Evolutionary conservation across 2,888 invertebrate species (phyloP), one percentile per base, ranked within the genome.

Genomic region (Aporophyla lueneburgensis): DNA sequence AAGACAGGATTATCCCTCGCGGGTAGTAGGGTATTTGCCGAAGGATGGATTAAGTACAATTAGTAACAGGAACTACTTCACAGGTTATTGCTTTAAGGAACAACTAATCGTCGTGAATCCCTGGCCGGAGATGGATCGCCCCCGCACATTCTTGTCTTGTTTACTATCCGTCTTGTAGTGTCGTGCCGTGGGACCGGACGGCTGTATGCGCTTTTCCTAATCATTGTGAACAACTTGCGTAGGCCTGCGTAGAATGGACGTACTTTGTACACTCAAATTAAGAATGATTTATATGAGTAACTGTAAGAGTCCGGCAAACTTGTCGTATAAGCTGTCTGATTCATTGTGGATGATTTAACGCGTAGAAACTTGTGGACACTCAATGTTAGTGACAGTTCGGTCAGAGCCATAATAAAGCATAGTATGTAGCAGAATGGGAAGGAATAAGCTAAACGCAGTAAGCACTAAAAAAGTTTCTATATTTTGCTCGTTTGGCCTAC

Each of bases 141-240:
- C 89, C 91, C 93, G 91, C 92, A 91, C 92, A 93, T 93, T 94
- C 91, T 89, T 76, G 86, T 74, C 87, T 90, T 92, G 91, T 93
- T 93, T 92, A 92, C 91, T 87, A 90, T 90, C 87, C 85, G 87
- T 92, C 91, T 91, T 90, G 80, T 74, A 87, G 76, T 83, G 86
- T 85, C 89, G 91, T 59, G 84, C 86, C 89, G 92, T 92, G 90
- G 78, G 91, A 89, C 84, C 87, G 81, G 87, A 85, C 87, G 87
- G 70, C 81, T 86, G 81, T 78, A 72, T 76, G 76, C 83, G 85
- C 85, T 88, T 91, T 89, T 89, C 88, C 81, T 90, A 89, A 87
- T 88, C 84, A 89, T 90, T 88, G 87, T 87, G 83, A 85, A 87
- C 82, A 77, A 81, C 66, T 81, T 88, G 90, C 87, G 89, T 89